Conservation (phyloP, 2,113 vertebrate genomes). For the Excalfactoria chinensis region DNA sequence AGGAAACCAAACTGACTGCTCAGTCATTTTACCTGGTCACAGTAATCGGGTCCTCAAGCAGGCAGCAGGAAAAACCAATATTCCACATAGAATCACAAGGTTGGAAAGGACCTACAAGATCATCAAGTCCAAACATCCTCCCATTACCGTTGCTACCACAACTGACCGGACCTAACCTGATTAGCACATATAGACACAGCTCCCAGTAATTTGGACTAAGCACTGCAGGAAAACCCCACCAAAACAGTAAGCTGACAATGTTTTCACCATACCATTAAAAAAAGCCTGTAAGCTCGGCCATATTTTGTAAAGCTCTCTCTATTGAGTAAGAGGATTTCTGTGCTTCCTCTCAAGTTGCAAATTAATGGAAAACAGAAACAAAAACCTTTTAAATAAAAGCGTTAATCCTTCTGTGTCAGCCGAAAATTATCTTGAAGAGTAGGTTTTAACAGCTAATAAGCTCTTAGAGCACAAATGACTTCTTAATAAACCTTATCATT, state of each 20-base stretch:
- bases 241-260: not conserved
- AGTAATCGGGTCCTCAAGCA: not conserved
- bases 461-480: not conserved
- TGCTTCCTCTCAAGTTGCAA: not conserved
- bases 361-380: not conserved
- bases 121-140: too few relatives aligned
- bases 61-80: not conserved
- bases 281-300: not conserved
- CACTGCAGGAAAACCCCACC: not conserved
- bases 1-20: not conserved
- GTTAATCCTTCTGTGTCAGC: not conserved
- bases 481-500: conserved; percentile 24
- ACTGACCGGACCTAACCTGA: not conserved
- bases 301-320: not conserved
- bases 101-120: too few relatives aligned
- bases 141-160: too few relatives aligned
- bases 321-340: not conserved
- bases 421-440: not conserved
- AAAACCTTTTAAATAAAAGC: not conserved
- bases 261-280: not conserved
- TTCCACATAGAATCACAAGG: not conserved
- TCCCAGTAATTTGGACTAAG: not conserved
- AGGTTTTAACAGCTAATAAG: not conserved
- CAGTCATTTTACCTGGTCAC: not conserved
- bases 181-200: not conserved